Conservation (phyloP, 2,888 invertebrate species). For the Mayetiola destructor region DNA sequence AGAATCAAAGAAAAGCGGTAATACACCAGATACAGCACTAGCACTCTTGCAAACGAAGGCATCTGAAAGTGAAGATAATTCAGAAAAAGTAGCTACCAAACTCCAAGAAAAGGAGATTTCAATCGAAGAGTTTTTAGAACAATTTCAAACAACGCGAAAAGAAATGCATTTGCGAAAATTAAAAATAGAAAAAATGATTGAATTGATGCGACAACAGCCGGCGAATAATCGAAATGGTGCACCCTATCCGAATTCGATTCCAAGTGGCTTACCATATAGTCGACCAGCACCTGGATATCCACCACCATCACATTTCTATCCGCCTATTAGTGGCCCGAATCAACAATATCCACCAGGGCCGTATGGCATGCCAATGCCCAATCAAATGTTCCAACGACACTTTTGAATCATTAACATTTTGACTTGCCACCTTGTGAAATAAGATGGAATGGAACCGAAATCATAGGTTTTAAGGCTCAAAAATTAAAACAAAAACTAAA, state of each 20-base stretch:
- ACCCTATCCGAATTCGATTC: slow-evolving; percentile 24
- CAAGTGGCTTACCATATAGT: too few species aligned
- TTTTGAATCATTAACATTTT: background rate
- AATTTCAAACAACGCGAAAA: slow-evolving; percentile 62
- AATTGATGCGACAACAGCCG: slow-evolving; percentile 41
- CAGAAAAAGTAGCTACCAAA: slow-evolving; percentile 67
- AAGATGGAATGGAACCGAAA: background rate
- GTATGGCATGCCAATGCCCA: slow-evolving; percentile 36
- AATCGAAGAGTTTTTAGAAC: slow-evolving; percentile 71
- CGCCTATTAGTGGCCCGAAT: too few species aligned
- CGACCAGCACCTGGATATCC: slow-evolving; percentile 10
- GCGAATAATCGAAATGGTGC: slow-evolving; percentile 28
- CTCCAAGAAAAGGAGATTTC: slow-evolving; percentile 59
- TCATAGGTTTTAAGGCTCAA: too few species aligned
- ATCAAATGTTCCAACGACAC: background rate
- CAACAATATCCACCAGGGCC: slow-evolving; percentile 35
- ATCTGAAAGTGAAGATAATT: slow-evolving; percentile 84
- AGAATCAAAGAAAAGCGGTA: slow-evolving; percentile 62
- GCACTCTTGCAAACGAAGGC: slow-evolving; percentile 83
- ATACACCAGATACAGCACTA: slow-evolving; percentile 71
- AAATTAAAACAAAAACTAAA: too few species aligned
- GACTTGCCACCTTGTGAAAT: too few species aligned
- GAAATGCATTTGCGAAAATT: slow-evolving; percentile 69
- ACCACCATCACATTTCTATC: slow-evolving; percentile 28
- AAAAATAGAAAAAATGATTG: slow-evolving; percentile 86